A percentile compares a stretch with the other conserved stretches of the same genome.
Evolutionary conservation across 2,113 vertebrate genomes (phyloP).

Genomic region (Bungarus multicinctus): DNA sequence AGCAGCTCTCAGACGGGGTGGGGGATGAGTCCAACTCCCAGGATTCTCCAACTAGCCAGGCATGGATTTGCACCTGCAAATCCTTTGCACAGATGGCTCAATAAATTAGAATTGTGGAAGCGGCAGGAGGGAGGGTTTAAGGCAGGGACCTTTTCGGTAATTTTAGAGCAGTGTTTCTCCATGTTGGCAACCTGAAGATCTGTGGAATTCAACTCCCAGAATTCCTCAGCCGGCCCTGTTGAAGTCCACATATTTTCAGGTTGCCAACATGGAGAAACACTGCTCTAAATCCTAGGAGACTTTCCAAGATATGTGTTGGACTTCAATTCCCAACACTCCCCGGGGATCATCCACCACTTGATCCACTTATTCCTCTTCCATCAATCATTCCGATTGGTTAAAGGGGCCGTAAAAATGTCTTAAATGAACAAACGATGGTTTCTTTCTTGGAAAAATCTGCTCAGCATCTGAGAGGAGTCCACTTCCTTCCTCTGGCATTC

Average conservation of each 20-base stretch:
- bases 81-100: background rate
- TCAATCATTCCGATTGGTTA: background rate
- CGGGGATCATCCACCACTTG: background rate
- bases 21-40: background rate
- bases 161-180: background rate
- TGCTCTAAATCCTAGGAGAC: too few relatives aligned
- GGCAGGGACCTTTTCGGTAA: background rate
- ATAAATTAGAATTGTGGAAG: background rate
- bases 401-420: background rate
- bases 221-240: too few relatives aligned
- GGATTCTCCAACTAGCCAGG: background rate
- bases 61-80: background rate
- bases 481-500: background rate
- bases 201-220: too few relatives aligned
- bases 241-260: too few relatives aligned
- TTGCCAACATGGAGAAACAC: too few relatives aligned
- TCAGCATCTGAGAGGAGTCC: background rate
- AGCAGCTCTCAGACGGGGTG: background rate
- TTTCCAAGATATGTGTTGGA: too few relatives aligned
- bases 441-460: background rate
- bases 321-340: too few relatives aligned
- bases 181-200: background rate
- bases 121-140: background rate
- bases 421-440: background rate
- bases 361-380: background rate